A percentile compares a stretch with the other conserved stretches of the same genome.
Evolutionary conservation across 2,113 vertebrate species (phyloP).

Genomic region (Gracilinanus agilis): DNA sequence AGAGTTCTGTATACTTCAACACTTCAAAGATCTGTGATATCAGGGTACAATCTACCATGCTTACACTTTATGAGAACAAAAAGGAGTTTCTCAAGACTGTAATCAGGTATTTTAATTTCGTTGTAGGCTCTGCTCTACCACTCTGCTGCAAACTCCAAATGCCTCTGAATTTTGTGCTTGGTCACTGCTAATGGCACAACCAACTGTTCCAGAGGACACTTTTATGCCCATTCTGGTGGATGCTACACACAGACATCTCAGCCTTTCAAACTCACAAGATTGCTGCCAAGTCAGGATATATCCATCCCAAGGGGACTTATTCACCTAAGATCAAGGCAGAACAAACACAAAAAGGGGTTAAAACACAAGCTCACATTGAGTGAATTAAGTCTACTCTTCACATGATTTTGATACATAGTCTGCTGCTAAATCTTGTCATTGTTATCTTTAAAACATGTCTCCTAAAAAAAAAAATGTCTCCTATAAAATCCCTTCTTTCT

Average conservation of each 20-base stretch:
- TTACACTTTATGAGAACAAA: background rate
- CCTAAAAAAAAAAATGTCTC: no score
- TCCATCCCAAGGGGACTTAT: background rate
- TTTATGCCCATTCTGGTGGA: background rate
- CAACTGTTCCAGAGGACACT: background rate
- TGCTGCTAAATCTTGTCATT: background rate
- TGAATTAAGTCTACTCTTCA: background rate
- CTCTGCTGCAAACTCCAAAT: background rate
- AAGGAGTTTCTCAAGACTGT: background rate
- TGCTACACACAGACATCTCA: background rate
- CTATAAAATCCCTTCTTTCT: background rate
- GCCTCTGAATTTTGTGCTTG: background rate
- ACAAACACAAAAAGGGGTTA: background rate
- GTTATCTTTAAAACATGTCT: background rate
- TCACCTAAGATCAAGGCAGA: background rate
- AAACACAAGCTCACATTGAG: background rate
- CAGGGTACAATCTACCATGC: background rate
- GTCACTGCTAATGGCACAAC: background rate
- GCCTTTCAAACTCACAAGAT: background rate
- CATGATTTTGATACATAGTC: background rate
- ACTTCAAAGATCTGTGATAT: background rate
- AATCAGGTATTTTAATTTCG: background rate
- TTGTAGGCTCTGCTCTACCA: background rate
- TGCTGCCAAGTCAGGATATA: background rate
- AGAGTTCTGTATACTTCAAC: background rate